Conservation (phyloP, 2,113 vertebrate genomes). For the Aptenodytes forsteri region DNA sequence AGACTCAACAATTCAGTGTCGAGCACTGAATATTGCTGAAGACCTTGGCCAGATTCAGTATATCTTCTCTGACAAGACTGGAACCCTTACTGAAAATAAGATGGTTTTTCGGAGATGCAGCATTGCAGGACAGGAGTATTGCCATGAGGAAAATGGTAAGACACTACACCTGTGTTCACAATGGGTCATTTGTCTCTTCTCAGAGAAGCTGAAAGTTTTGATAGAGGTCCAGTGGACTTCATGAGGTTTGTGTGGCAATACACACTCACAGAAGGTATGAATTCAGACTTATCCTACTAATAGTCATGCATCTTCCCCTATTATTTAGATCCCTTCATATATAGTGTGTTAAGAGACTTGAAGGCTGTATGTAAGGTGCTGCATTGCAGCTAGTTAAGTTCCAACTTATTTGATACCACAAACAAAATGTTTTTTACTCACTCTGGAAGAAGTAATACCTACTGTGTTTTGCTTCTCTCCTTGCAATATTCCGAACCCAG, state of each 20-base stretch:
- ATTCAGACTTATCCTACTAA: not conserved
- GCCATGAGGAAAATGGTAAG: slow-evolving; percentile 91
- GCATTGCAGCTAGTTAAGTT: not conserved
- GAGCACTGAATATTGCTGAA: slow-evolving; percentile 92
- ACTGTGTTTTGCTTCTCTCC: not conserved
- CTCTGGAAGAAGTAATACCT: not conserved
- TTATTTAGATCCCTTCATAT: not conserved
- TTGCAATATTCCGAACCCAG: not conserved
- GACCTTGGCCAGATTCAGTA: slow-evolving; percentile 94
- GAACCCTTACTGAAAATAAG: slow-evolving; percentile 96
- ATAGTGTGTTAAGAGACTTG: not conserved
- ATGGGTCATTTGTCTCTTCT: not conserved
- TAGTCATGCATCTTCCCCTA: not conserved
- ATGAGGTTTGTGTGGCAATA: not conserved
- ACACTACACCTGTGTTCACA: not conserved
- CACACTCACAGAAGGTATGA: not conserved
- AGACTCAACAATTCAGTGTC: slow-evolving; percentile 86
- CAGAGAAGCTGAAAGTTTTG: not conserved
- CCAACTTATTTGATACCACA: not conserved
- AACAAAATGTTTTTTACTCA: not conserved
- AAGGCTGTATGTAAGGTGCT: not conserved
- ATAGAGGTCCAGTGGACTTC: not conserved
- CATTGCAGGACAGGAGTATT: slow-evolving; percentile 91
- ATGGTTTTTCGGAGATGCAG: slow-evolving; percentile 95
- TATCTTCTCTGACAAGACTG: slow-evolving; percentile 96